Percentiles rank a stretch among this genome's conserved stretches.
These are phyloP conservation scores for Chrysemys picta DNA, from an alignment of 2,113 vertebrate species.

Conservation along the genomic window DNA sequence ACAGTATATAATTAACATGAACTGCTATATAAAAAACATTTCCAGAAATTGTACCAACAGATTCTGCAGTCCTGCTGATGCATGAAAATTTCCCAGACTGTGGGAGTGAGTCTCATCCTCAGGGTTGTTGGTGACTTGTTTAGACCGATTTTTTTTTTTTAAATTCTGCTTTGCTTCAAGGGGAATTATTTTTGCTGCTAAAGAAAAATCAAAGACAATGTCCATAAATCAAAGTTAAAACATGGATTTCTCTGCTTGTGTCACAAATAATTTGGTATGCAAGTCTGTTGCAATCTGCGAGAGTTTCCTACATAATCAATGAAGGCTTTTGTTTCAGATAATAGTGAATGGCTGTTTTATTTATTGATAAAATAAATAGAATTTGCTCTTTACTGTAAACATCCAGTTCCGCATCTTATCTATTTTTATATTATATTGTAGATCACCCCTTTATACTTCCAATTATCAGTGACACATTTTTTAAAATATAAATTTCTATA, in stretches of 20 bases:
- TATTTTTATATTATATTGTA: background rate
- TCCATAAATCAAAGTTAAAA: background rate
- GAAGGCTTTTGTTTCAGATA: background rate
- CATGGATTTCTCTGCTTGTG: background rate
- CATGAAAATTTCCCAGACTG: background rate
- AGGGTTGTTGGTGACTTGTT: background rate
- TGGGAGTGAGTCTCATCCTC: background rate
- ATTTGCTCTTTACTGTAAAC: background rate
- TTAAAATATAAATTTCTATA: background rate
- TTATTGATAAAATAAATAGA: background rate
- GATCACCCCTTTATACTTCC: background rate
- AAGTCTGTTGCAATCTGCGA: background rate
- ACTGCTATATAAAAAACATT: background rate
- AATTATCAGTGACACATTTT: background rate
- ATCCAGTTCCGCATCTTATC: background rate
- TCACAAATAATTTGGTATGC: background rate
- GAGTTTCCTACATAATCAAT: background rate
- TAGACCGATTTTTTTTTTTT: background rate
- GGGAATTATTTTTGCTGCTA: background rate
- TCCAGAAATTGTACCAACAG: background rate
- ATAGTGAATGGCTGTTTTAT: background rate
- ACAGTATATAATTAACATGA: background rate
- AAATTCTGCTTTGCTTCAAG: background rate
- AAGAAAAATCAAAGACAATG: background rate
- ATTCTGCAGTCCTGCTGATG: background rate